Evolutionary conservation across 1,140 invertebrate species (phyloP).

Genomic region (Bicyclus anynana): DNA sequence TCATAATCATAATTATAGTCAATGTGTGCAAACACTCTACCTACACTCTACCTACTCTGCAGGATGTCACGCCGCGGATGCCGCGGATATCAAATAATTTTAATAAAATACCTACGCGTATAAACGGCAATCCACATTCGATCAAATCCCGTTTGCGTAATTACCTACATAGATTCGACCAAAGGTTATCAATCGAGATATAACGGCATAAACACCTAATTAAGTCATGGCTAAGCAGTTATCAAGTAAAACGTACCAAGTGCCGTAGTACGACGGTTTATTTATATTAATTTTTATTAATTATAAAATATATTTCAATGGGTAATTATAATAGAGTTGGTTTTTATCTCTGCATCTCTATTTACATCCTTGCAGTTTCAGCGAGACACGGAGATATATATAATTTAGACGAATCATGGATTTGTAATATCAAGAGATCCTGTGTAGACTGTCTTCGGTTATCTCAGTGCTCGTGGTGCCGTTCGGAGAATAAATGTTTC

Average conservation of each 20-base stretch:
- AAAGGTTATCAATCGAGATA: conserved; percentile 62
- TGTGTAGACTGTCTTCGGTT: conserved; percentile 58
- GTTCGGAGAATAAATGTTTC: conserved; percentile 48
- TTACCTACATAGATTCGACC: conserved; percentile 29
- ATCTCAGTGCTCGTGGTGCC: conserved; percentile 61
- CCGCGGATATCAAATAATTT: too few relatives aligned
- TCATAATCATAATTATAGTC: too few relatives aligned
- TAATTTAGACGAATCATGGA: conserved; percentile 43
- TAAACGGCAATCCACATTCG: too few relatives aligned
- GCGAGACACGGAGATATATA: conserved; percentile 24
- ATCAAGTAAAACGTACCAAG: conserved; percentile 11
- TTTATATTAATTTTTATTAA: neutral
- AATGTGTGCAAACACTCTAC: too few relatives aligned
- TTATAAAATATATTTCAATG: neutral
- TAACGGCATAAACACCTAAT: conserved; percentile 33
- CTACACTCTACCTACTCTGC: too few relatives aligned
- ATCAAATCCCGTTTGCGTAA: conserved; percentile 36
- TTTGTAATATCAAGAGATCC: conserved; percentile 53
- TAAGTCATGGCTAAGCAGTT: conserved; percentile 45
- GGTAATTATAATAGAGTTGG: neutral
- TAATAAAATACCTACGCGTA: too few relatives aligned
- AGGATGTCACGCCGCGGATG: too few relatives aligned
- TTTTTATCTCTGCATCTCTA: neutral
- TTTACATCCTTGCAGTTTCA: neutral
- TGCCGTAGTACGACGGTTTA: neutral